Evolutionary conservation across 2,113 vertebrate species (phyloP).

Genomic region (Columba janthina): DNA sequence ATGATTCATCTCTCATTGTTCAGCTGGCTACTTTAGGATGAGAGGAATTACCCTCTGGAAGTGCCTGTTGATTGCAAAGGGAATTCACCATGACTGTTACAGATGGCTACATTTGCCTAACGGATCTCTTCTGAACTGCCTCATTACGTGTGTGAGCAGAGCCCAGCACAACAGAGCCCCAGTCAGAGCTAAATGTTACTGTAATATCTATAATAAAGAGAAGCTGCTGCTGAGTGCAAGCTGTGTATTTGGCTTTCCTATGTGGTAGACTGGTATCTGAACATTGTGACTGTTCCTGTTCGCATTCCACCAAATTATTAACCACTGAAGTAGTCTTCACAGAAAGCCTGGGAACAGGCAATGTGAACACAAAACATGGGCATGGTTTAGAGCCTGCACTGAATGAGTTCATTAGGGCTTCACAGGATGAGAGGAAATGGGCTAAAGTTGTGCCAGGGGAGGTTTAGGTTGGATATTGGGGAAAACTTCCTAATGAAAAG

Average conservation of each 20-base stretch:
- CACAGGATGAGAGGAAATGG: neutral
- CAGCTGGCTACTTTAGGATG: neutral
- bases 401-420: neutral
- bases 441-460: too few relatives aligned
- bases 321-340: neutral
- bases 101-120: neutral
- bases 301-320: neutral
- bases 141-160: neutral
- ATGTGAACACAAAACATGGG: fast-evolving
- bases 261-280: neutral
- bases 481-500: too few relatives aligned
- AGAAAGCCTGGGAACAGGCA: neutral
- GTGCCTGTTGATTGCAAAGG: neutral
- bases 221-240: neutral
- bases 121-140: neutral
- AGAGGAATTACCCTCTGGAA: conserved; percentile 3
- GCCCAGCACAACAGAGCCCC: neutral
- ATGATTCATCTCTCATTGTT: neutral
- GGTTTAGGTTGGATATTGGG: too few relatives aligned
- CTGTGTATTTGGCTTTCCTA: neutral
- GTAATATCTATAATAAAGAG: neutral
- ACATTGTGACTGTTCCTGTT: neutral
- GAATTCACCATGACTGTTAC: neutral
- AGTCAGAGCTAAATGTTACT: neutral
- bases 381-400: fast-evolving